A percentile compares a stretch with the other conserved stretches of the same genome.
These are phyloP conservation scores for Tetheella fluctuosa DNA, from an alignment of 2,888 invertebrate genomes.

Conservation along the genomic window DNA sequence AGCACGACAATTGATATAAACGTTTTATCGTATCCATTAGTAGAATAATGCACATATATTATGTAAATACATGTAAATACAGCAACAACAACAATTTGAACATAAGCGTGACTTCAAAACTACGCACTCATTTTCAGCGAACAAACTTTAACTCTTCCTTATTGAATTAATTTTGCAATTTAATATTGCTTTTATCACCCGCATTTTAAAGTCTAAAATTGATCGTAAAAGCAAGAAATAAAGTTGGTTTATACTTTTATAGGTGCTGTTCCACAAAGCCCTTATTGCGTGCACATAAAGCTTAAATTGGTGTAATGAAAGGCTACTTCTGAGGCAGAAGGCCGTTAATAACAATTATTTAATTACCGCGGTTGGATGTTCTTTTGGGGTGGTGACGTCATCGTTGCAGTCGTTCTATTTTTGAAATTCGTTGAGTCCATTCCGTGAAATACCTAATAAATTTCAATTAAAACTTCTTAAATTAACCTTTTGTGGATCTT, in stretches of 20 bases:
- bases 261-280: conserved; percentile 1
- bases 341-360: conserved; percentile 10
- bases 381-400: not conserved
- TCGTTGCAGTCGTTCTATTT: not conserved
- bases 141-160: conserved; percentile 6
- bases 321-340: not conserved
- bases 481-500: not conserved
- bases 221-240: conserved; percentile 1
- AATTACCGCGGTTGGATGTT: conserved; percentile 6
- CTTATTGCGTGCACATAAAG: conserved; percentile 10
- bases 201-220: conserved; percentile 2
- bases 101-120: conserved; percentile 8
- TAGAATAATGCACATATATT: not conserved
- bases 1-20: not conserved
- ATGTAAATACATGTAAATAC: not conserved
- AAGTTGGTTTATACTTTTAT: conserved; percentile 9
- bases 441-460: not conserved
- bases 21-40: not conserved
- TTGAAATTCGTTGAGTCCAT: not conserved
- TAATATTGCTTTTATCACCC: not conserved
- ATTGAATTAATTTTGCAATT: not conserved
- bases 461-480: not conserved
- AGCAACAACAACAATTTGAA: not conserved
- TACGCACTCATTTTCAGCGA: conserved; percentile 12
- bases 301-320: conserved; percentile 7